Evolutionary conservation across 2,797 vertebrate genomes (phyloP).

Genomic region (Bryconaethiops microstoma): DNA sequence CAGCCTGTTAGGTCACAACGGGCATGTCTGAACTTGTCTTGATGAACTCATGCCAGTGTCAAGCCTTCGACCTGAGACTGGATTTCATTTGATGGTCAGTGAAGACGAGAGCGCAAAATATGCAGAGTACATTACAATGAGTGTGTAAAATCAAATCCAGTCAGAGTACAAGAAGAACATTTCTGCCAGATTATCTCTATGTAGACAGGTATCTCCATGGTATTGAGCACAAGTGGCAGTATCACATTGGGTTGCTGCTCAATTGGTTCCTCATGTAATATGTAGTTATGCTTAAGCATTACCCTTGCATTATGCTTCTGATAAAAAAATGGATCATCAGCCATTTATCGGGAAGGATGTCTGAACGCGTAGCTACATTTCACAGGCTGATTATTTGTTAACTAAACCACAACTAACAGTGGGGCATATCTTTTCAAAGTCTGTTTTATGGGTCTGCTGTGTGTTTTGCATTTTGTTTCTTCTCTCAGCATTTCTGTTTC

Average conservation of each 20-base stretch:
- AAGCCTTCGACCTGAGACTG: constrained; percentile 40
- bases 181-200: constrained; percentile 26
- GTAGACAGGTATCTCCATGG: not conserved
- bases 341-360: too few species aligned
- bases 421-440: too few species aligned
- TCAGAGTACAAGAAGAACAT: not conserved
- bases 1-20: constrained; percentile 75
- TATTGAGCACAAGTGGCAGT: constrained; percentile 1
- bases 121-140: constrained; percentile 17
- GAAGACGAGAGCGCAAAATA: constrained; percentile 17
- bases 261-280: not conserved
- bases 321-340: too few species aligned
- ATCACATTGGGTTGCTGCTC: not conserved
- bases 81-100: constrained; percentile 40
- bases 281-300: too few species aligned
- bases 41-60: constrained; percentile 59
- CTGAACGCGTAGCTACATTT: too few species aligned
- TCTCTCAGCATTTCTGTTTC: too few species aligned
- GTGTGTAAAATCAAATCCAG: not conserved
- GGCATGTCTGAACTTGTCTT: constrained; percentile 75
- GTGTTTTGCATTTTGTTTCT: too few species aligned
- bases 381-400: too few species aligned
- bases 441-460: too few species aligned
- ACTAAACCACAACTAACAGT: too few species aligned
- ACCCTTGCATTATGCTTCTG: too few species aligned